Evolutionary conservation across 53 echinoderm and acorn worm genomes (phyloP).

Genomic region (Paelopatides confundens): DNA sequence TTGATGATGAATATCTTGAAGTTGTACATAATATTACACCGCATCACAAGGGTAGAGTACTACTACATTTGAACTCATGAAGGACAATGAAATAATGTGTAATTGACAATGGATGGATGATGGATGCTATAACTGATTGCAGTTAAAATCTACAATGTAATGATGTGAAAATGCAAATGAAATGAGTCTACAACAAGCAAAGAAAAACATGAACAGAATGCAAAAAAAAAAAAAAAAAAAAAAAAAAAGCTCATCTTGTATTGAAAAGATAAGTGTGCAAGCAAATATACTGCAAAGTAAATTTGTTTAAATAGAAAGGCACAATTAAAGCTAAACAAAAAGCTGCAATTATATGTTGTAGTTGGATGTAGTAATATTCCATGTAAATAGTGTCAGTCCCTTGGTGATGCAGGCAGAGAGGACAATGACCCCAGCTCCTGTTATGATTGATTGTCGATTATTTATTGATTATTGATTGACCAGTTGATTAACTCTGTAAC

Average conservation of each 20-base stretch:
- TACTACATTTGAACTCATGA: neutral
- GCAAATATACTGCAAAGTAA: neutral
- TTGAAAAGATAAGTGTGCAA: neutral
- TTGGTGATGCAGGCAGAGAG: slow-evolving; percentile 9
- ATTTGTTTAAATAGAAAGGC: slow-evolving; percentile 11
- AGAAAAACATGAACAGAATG: neutral
- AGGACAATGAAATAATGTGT: neutral
- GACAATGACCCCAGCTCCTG: slow-evolving; percentile 40
- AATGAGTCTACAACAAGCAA: slow-evolving; percentile 30
- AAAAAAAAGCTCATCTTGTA: neutral
- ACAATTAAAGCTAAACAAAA: neutral
- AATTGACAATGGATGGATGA: neutral
- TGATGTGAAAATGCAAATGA: slow-evolving; percentile 33
- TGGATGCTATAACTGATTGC: neutral
- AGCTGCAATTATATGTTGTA: slow-evolving; percentile 13
- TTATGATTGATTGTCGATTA: neutral
- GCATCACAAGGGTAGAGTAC: too few species aligned
- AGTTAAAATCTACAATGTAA: slow-evolving; percentile 30
- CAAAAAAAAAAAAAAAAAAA: slow-evolving; percentile 3
- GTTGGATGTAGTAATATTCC: neutral
- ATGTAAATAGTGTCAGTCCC: slow-evolving; percentile 16
- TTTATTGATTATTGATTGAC: neutral
- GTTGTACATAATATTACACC: too few species aligned
- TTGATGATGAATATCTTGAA: too few species aligned
- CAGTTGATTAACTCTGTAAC: neutral